Conservation (phyloP, 2,797 vertebrate genomes). For the Erethizon dorsatum region DNA sequence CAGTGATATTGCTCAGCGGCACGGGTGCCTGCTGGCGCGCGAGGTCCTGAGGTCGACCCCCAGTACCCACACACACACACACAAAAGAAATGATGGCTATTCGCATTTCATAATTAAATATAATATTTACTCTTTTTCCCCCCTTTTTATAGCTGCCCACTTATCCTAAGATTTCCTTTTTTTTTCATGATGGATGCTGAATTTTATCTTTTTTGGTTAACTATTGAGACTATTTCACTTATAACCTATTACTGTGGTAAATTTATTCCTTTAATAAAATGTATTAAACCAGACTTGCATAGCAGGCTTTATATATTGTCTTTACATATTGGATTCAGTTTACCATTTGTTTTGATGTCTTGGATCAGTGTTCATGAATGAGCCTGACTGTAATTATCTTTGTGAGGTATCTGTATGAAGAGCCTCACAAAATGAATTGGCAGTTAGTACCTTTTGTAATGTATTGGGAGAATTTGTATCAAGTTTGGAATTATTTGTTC, state of each 20-base stretch:
- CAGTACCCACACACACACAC: too few species aligned
- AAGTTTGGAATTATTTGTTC: not conserved
- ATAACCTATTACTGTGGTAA: not conserved
- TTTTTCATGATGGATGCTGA: not conserved
- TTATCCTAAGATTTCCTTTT: not conserved
- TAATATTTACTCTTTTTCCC: not conserved
- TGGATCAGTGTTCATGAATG: conserved; percentile 28
- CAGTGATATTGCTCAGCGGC: too few species aligned
- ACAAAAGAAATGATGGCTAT: too few species aligned
- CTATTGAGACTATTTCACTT: not conserved
- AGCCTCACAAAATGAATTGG: not conserved
- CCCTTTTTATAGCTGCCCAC: not conserved
- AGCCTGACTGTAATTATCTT: not conserved
- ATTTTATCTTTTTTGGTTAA: not conserved
- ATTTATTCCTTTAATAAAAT: not conserved
- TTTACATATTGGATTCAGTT: not conserved
- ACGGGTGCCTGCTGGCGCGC: too few species aligned
- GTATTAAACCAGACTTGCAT: not conserved
- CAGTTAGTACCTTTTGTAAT: not conserved
- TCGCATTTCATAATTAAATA: not conserved
- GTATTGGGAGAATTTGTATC: not conserved
- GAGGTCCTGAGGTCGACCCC: too few species aligned
- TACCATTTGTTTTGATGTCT: conserved; percentile 36
- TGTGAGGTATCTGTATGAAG: not conserved
- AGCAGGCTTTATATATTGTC: not conserved